A percentile compares a stretch with the other conserved stretches of the same genome.
Evolutionary conservation across 2,888 invertebrate species (phyloP).

Genomic region (Drosophila siamana): DNA sequence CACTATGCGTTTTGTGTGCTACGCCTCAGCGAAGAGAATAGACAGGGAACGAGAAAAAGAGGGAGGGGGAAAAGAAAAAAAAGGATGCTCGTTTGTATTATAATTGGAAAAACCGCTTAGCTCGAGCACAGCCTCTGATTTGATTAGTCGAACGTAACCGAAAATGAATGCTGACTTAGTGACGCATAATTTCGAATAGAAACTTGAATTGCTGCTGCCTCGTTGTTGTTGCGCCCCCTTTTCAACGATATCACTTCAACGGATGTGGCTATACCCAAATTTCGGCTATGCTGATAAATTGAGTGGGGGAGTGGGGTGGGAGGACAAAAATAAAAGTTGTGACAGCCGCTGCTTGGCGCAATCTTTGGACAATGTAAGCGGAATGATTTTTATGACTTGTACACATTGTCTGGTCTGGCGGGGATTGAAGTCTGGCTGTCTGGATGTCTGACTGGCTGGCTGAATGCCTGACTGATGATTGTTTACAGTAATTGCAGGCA

Average conservation of each 20-base stretch:
- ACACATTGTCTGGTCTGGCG: conserved; percentile 55
- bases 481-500: conserved; percentile 74
- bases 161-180: conserved; percentile 55
- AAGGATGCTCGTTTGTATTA: conserved; percentile 56
- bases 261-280: conserved; percentile 34
- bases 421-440: no score
- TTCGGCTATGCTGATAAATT: conserved; percentile 11
- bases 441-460: conserved; percentile 47
- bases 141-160: conserved; percentile 41
- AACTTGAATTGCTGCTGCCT: conserved; percentile 31
- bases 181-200: conserved; percentile 23
- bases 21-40: conserved; percentile 46
- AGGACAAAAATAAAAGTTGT: conserved; percentile 11
- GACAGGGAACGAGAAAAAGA: conserved; percentile 1
- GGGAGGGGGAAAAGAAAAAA: conserved; percentile 8
- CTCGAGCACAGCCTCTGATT: conserved; percentile 35
- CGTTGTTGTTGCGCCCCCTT: conserved; percentile 11
- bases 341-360: conserved; percentile 27
- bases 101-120: conserved; percentile 73
- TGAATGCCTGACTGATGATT: conserved; percentile 63
- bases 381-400: conserved; percentile 43
- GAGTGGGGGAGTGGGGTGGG: no score
- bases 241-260: conserved; percentile 8
- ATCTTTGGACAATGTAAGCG: conserved; percentile 45
- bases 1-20: conserved; percentile 26